Base-by-base conservation (phyloP, 2,113 vertebrate genomes). In the Anoplopoma fimbria region DNA sequence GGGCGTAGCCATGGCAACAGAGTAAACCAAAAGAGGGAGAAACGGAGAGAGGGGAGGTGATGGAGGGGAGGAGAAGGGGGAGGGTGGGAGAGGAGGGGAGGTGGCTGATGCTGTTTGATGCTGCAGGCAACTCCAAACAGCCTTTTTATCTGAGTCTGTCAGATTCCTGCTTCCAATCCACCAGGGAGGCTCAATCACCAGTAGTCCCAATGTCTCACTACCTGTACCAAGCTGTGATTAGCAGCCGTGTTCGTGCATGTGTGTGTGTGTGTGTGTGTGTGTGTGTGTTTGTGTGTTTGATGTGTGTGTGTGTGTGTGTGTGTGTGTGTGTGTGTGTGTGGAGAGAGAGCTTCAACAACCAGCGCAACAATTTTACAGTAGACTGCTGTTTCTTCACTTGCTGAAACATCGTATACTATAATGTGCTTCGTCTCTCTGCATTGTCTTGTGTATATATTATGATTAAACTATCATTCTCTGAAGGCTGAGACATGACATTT, bases 91-190 rank as follows among this genome's bases (percentile, higher is more conserved):
- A 19, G 67, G 34, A 2, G 83, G 69, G 47, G 83, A 23, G 79
- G 75, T 14, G 83, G 85, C 85, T 88, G 91, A 91, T 91, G 91
- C 90, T 88, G 91, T 94, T 95, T 94, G 91, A 95, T 95, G 93
- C 94, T 93, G 91, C 91, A 93, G 93, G 93, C 93, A 95, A 93
- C 93, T 94, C 93, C 93, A 93, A 94, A 94, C 94, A 94, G 88
- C 83, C 92, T 94, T 95, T 57, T 95, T 94, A 93, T 95, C 93
- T 93, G 87, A 87, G 88, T 90, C 92, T 93, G 93, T 94, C 94
- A 94, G 93, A 94, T 88, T 93, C 91, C 90, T 93, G 89, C 84
- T 91, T 88, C 89, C 90, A 92, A 93, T 91, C 88, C 92, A 90
- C 93, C 82, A 79, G 92, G 92, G 92, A 95, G 92, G 82, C 92